Evolutionary conservation across 1,140 invertebrate genomes (phyloP), one percentile per base, ranked within the genome.

Genomic region (Drosophila nigromelanica): DNA sequence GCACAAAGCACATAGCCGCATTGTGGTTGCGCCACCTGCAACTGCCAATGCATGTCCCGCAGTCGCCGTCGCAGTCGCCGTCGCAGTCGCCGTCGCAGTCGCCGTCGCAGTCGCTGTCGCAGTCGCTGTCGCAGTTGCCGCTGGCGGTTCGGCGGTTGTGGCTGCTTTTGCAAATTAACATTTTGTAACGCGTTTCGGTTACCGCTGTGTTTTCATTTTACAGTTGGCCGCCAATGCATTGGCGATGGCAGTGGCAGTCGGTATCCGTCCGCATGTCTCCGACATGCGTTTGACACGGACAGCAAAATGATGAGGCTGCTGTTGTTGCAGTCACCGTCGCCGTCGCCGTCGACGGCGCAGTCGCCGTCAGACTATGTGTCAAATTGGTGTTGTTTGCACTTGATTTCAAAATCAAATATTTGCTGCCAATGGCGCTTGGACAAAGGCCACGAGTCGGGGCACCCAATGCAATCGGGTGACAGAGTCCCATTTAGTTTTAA

Each of bases 381-480:
- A 85, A 86, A 82, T 82, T 81, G 82, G 76, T 89, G 83, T 27
- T 86, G 89, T 87, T 82, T 87, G 78, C 60, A 68, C 47, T 67
- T 85, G 81, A 86, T 85, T 86, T 60, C 81, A 86, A 85, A 85
- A 86, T 85, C 78, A 85, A 85, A 80, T 86, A 86, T 85, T 80
- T 86, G 78, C 12, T 18, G 21, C 48, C 43, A 27, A 50, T 33
- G 37, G 47, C 7, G 56, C 43, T 7, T 33, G 54, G 21, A 30
- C 30, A 30, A 30, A 30, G 35, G n/a, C 6, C 14, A 10, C 10
- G 21, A 39, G 51, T 14, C 12, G 6, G 8, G 39, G 4, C 27
- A 18, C n/a, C n/a, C n/a, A 40, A 30, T 2, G 14, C 21, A 27
- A 27, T 27, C 21, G n/a, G 18, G 1, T 7, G 11, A 47, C 42